Evolutionary conservation across 2,797 vertebrate species (phyloP).

Genomic region (Notolabrus celidotus): DNA sequence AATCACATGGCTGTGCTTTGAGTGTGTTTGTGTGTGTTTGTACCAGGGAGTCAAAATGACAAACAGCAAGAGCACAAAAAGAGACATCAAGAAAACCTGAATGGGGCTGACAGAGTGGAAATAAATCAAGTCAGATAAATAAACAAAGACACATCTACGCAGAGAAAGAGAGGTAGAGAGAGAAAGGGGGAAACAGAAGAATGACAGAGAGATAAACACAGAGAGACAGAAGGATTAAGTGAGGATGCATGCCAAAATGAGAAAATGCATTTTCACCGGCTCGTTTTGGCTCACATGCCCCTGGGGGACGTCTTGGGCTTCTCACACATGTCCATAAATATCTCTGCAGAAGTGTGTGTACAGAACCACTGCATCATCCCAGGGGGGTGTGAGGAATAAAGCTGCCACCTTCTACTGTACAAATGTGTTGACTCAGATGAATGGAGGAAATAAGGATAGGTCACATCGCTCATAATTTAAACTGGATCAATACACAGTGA

Average conservation of each 20-base stretch:
- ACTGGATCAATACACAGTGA: constrained; percentile 30
- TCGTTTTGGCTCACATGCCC: constrained; percentile 31
- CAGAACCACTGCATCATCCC: constrained; percentile 44
- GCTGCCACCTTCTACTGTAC: constrained; percentile 47
- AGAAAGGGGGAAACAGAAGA: constrained; percentile 8
- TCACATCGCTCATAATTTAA: constrained; percentile 31
- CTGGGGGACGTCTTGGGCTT: constrained; percentile 41
- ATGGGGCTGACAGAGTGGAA: constrained; percentile 10
- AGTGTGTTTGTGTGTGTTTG: not conserved
- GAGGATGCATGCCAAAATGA: constrained; percentile 38
- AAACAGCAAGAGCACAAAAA: constrained; percentile 26
- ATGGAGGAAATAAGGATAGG: constrained; percentile 37
- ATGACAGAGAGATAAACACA: constrained; percentile 29
- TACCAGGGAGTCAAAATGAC: constrained; percentile 28
- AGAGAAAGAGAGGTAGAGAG: not conserved
- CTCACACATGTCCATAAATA: constrained; percentile 61
- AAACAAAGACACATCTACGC: constrained; percentile 8
- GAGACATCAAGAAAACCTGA: constrained; percentile 23
- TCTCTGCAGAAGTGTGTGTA: constrained; percentile 44
- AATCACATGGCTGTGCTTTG: not conserved
- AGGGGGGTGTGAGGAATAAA: constrained; percentile 40
- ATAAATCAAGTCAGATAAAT: constrained; percentile 15
- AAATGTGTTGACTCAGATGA: constrained; percentile 64
- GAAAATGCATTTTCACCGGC: constrained; percentile 48
- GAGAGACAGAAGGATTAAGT: constrained; percentile 42